These are phyloP conservation scores for Magallana ariakensis DNA, from an alignment of 1,140 invertebrate genomes.

Conservation along the genomic window DNA sequence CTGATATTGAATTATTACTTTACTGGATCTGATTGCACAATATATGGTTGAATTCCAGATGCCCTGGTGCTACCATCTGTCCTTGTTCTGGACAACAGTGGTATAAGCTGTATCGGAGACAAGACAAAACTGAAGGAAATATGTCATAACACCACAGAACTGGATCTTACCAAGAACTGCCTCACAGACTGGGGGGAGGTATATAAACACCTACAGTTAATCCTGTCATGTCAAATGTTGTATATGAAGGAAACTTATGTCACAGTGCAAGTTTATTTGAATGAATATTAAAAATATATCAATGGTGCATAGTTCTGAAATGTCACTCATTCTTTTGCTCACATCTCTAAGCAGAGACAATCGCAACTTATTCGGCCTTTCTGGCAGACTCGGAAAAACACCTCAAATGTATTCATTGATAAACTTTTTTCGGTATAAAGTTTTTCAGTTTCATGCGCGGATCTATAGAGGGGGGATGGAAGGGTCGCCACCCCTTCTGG, in stretches of 20 bases:
- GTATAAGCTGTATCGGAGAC: slow-evolving; percentile 91
- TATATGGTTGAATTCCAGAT: slow-evolving; percentile 80
- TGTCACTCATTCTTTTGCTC: no score
- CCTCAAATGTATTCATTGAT: no score
- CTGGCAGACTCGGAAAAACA: no score
- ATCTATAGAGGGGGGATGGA: no score
- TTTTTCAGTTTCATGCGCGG: no score
- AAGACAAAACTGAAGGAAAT: slow-evolving; percentile 88
- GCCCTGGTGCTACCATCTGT: slow-evolving; percentile 86
- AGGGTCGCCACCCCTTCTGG: no score
- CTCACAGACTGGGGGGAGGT: slow-evolving; percentile 90
- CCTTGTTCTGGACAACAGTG: slow-evolving; percentile 93
- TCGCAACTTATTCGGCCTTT: no score
- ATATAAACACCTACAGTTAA: background rate
- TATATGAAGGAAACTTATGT: background rate
- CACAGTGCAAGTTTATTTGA: background rate
- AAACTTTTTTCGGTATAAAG: no score
- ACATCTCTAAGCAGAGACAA: no score
- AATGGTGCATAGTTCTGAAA: no score
- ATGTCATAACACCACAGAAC: slow-evolving; percentile 91
- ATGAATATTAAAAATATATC: no score
- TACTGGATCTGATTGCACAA: background rate
- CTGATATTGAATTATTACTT: no score
- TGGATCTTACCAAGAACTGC: slow-evolving; percentile 94
- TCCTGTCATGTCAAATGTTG: background rate